Evolutionary conservation across 2,888 invertebrate genomes (phyloP), one percentile per base, ranked within the genome.

Genomic region (Herminia tarsipennalis): DNA sequence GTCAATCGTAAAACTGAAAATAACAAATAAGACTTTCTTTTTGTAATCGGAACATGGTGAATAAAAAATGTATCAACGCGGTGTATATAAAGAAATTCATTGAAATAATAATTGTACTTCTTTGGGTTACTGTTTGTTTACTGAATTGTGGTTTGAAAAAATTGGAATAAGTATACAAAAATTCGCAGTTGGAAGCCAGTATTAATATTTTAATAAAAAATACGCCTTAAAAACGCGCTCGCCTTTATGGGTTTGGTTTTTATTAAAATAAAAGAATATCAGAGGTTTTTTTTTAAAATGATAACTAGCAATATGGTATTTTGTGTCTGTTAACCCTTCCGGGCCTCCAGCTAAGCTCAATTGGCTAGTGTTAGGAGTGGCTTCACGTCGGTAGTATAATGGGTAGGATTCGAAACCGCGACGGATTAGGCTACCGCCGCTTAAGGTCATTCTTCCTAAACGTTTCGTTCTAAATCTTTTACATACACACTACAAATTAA

Each of bases 401-500:
- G n/a, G n/a, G n/a, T n/a, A n/a, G n/a, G n/a, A n/a, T n/a, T n/a
- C n/a, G n/a, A n/a, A n/a, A n/a, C n/a, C n/a, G n/a, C n/a, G n/a
- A n/a, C n/a, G n/a, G n/a, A n/a, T n/a, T n/a, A n/a, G n/a, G n/a
- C n/a, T n/a, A n/a, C n/a, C n/a, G n/a, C n/a, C n/a, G n/a, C n/a
- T n/a, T n/a, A n/a, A n/a, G n/a, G 2, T 13, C 16, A 12, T 41
- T 34, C n/a, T 3, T 20, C 14, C 6, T 12, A 27, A 25, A 18
- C 3, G 16, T 5, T 14, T 33, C 13, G 17, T 3, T 34, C 5
- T 21, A 14, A 41, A 28, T 22, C 8, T 28, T 36, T 49, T 37
- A 37, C 62, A 51, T 38, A 17, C 28, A 51, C 54, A 41, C 16
- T 43, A 24, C 10, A 13, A 35, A 57, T 54, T 40, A 43, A 35